Evolutionary conservation across 2,888 invertebrate genomes (phyloP).

Genomic region (Harmothoe impar): DNA sequence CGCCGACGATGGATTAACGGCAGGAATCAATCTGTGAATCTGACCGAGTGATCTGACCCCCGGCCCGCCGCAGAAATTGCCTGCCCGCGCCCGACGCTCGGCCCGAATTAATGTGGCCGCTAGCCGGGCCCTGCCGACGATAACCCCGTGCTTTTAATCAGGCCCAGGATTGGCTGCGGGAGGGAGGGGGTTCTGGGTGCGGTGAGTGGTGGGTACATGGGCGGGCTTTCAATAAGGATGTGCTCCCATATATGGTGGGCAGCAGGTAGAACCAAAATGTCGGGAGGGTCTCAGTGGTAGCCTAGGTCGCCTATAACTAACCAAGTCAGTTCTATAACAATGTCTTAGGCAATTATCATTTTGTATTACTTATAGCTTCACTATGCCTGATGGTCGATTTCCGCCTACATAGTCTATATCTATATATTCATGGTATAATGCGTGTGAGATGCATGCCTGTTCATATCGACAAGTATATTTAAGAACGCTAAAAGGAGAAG

Average conservation of each 20-base stretch:
- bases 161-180: background rate
- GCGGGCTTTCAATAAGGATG: background rate
- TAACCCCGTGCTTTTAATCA: conserved; percentile 44
- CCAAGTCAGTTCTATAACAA: too few relatives aligned
- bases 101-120: conserved; percentile 25
- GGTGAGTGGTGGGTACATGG: too few relatives aligned
- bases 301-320: too few relatives aligned
- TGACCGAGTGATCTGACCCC: conserved; percentile 33
- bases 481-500: too few relatives aligned
- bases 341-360: too few relatives aligned
- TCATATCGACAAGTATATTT: too few relatives aligned
- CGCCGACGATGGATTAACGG: conserved; percentile 22
- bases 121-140: background rate
- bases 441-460: too few relatives aligned
- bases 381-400: too few relatives aligned
- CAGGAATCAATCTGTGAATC: conserved; percentile 50
- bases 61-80: conserved; percentile 10
- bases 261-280: background rate
- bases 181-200: background rate
- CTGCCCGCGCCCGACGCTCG: conserved; percentile 14
- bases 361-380: too few relatives aligned
- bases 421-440: too few relatives aligned
- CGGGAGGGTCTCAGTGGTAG: too few relatives aligned
- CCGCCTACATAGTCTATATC: too few relatives aligned
- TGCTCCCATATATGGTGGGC: background rate